Conservation (phyloP, 1,140 invertebrate genomes). For the Tribolium castaneum region DNA sequence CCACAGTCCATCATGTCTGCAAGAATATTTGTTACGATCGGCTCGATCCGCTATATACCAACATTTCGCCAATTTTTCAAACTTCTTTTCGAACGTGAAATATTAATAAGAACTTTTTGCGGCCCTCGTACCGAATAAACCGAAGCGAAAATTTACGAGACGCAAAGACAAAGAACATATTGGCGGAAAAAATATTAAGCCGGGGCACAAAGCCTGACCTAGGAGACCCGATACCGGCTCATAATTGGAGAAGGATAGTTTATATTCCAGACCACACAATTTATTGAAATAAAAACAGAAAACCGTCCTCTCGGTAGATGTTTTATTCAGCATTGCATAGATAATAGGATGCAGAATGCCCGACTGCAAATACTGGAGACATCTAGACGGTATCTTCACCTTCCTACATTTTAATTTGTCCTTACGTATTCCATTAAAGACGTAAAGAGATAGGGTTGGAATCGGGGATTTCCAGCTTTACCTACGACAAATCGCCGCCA, state of each 20-base stretch:
- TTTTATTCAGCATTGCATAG: slow-evolving; percentile 17
- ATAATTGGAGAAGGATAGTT: neutral
- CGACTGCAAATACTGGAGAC: neutral
- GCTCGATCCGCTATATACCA: slow-evolving; percentile 37
- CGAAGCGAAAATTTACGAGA: slow-evolving; percentile 38
- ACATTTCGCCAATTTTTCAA: slow-evolving; percentile 43
- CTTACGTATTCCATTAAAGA: slow-evolving; percentile 11
- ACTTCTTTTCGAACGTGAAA: slow-evolving; percentile 39
- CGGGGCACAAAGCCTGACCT: neutral
- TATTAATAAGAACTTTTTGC: slow-evolving; percentile 37
- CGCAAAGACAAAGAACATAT: slow-evolving; percentile 21
- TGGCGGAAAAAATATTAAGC: slow-evolving; percentile 13
- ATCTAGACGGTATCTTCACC: slow-evolving; percentile 13
- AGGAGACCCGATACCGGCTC: neutral
- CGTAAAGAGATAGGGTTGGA: slow-evolving; percentile 1
- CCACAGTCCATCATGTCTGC: slow-evolving; percentile 46
- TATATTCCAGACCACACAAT: neutral
- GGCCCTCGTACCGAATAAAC: slow-evolving; percentile 16
- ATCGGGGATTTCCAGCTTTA: neutral
- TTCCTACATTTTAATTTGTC: slow-evolving; percentile 11
- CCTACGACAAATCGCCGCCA: slow-evolving; percentile 12
- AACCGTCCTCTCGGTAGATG: neutral
- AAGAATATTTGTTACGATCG: slow-evolving; percentile 48
- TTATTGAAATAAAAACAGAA: slow-evolving; percentile 2
- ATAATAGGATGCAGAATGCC: slow-evolving; percentile 14